phyloP scores from a whole-genome alignment of 2,113 vertebrate genomes.

The Hippocampus mohnikei region DNA sequence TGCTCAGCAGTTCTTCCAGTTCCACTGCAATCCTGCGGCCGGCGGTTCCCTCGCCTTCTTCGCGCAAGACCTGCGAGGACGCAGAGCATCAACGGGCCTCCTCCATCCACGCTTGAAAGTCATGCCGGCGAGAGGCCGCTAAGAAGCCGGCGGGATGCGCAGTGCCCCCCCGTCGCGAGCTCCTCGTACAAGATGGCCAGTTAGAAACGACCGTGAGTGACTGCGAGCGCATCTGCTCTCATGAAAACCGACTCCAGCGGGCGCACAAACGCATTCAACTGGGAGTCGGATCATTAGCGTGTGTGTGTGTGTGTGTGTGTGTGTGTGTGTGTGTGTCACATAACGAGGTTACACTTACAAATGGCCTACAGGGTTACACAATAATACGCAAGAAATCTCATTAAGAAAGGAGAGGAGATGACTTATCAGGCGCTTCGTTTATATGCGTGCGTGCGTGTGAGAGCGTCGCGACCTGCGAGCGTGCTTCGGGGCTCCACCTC shows the following conservation, averaged over 20 bases:
- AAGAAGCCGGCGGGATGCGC: not conserved
- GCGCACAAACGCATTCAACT: conserved; percentile 15
- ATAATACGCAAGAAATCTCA: conserved; percentile 35
- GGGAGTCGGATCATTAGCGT: conserved; percentile 29
- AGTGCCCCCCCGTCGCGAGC: too few species aligned
- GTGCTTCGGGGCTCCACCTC: not conserved
- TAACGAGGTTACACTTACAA: conserved; percentile 40
- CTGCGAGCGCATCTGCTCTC: conserved; percentile 17
- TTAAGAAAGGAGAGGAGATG: conserved; percentile 38
- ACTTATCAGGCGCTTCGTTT: conserved; percentile 24
- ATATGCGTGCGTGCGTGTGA: not conserved
- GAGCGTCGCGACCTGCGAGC: conserved; percentile 27
- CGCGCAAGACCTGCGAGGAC: conserved; percentile 43
- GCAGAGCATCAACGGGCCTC: conserved; percentile 66
- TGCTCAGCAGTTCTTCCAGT: conserved; percentile 78
- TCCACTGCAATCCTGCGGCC: conserved; percentile 77
- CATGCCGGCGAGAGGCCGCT: not conserved
- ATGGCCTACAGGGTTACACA: conserved; percentile 45
- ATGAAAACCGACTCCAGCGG: conserved; percentile 15
- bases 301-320: conserved; percentile 17
- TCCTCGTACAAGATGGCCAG: too few species aligned
- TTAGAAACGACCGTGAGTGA: not conserved
- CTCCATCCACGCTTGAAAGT: conserved; percentile 72
- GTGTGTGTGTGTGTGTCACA: conserved; percentile 15
- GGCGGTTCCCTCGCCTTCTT: conserved; percentile 67